Percentiles rank a stretch among this genome's conserved stretches.
Conservation (phyloP, 1,140 invertebrate genomes). For the Drosophila truncata region DNA sequence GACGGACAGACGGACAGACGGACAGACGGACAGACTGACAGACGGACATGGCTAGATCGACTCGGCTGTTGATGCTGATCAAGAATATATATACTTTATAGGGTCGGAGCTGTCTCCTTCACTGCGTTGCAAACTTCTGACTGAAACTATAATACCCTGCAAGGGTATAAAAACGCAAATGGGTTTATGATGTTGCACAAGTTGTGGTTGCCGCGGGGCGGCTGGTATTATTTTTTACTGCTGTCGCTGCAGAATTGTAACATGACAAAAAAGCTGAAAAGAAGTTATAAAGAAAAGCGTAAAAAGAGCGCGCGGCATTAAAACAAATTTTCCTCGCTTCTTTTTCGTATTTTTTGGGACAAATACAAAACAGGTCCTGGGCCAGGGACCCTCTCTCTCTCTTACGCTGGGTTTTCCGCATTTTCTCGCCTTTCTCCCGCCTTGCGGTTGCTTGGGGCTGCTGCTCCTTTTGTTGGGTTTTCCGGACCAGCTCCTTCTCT, state of each 20-base stretch:
- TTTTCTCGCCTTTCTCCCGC: constrained; percentile 8
- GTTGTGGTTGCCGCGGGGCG: constrained; percentile 62
- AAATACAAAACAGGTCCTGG: constrained; percentile 71
- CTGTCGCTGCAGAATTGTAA: constrained; percentile 76
- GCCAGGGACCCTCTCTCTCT: constrained; percentile 7
- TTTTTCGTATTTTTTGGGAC: constrained; percentile 36
- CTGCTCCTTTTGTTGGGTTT: constrained; percentile 47
- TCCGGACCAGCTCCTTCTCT: not conserved
- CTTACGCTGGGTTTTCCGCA: constrained; percentile 2
- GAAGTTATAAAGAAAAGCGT: constrained; percentile 79
- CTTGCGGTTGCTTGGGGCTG: constrained; percentile 50
- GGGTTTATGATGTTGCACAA: constrained; percentile 83
- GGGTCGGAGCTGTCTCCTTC: no score
- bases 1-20: no score
- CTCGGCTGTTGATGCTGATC: no score
- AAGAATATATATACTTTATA: no score
- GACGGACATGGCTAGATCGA: no score
- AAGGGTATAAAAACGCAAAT: constrained; percentile 84
- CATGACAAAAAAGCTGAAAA: constrained; percentile 65
- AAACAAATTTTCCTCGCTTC: constrained; percentile 70
- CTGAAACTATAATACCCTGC: no score
- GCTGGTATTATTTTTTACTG: constrained; percentile 65
- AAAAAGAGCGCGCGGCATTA: constrained; percentile 74
- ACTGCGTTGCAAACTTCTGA: no score
- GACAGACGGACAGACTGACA: no score